Evolutionary conservation across 1,140 invertebrate genomes (phyloP).

Genomic region (Daktulosphaira vitifoliae): DNA sequence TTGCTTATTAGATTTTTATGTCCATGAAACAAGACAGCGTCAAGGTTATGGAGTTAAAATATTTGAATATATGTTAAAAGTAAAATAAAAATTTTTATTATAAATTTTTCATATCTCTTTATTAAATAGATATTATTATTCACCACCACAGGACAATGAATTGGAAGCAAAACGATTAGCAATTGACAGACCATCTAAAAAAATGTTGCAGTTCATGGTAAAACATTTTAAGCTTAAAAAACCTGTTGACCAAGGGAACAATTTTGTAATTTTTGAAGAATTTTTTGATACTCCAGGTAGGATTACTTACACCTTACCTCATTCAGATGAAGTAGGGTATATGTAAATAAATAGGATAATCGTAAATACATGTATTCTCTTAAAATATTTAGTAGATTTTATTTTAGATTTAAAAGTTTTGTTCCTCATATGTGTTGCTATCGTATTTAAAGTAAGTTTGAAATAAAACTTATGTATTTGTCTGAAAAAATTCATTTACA

Average conservation of each 20-base stretch:
- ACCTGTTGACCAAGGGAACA: constrained; percentile 72
- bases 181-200: constrained; percentile 81
- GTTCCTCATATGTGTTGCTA: too few species aligned
- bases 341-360: neutral
- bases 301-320: too few species aligned
- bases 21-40: constrained; percentile 69
- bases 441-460: too few species aligned
- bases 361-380: too few species aligned
- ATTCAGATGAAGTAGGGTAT: too few species aligned
- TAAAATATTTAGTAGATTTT: too few species aligned
- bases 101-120: neutral
- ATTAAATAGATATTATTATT: neutral
- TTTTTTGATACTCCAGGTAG: constrained; percentile 56
- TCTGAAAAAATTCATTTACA: too few species aligned
- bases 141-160: constrained; percentile 53
- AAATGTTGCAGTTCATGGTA: constrained; percentile 71
- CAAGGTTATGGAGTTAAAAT: constrained; percentile 65
- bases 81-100: constrained; percentile 41
- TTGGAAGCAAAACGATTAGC: constrained; percentile 65
- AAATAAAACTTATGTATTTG: too few species aligned
- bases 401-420: too few species aligned
- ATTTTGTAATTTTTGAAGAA: constrained; percentile 76
- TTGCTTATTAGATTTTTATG: constrained; percentile 80
- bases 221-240: constrained; percentile 70
- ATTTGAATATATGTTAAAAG: constrained; percentile 70